Evolutionary conservation across 2,113 vertebrate genomes (phyloP).

Genomic region (Tyrannus savana): DNA sequence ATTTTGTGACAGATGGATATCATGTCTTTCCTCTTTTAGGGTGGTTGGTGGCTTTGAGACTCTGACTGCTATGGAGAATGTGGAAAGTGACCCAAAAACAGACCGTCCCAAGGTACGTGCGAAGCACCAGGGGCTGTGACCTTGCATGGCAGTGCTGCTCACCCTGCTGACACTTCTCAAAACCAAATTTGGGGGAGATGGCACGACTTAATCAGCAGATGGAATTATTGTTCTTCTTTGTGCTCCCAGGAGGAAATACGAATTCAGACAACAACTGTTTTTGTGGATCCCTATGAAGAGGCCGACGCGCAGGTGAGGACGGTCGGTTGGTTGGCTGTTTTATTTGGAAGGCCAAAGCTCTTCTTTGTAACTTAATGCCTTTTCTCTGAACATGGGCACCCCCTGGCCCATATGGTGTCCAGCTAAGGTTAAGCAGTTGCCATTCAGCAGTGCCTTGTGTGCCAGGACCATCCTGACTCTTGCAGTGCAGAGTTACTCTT

Average conservation of each 20-base stretch:
- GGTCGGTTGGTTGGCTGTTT: background rate
- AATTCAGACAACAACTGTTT: conserved; percentile 83
- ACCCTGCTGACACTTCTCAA: background rate
- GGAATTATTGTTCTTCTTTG: background rate
- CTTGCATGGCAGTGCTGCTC: background rate
- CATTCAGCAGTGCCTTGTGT: background rate
- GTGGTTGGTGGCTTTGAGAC: conserved; percentile 96
- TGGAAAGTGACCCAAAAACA: conserved; percentile 92
- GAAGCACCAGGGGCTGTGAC: background rate
- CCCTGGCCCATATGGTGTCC: background rate
- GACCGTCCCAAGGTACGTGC: conserved; percentile 91
- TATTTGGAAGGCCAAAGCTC: background rate
- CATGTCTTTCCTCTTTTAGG: conserved; percentile 60
- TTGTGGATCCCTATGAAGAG: conserved; percentile 96
- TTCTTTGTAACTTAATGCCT: background rate
- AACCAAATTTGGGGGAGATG: background rate
- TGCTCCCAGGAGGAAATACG: conserved; percentile 86
- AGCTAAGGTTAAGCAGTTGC: background rate
- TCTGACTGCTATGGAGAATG: conserved; percentile 94
- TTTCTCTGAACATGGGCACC: background rate
- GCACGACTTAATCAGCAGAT: background rate
- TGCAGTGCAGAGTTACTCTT: background rate
- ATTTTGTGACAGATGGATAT: background rate
- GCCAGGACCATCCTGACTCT: fast-evolving
- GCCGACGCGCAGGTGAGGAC: conserved; percentile 88